These are phyloP conservation scores for Pelosia muscerda DNA, from an alignment of 2,888 invertebrate genomes.

Conservation along the genomic window DNA sequence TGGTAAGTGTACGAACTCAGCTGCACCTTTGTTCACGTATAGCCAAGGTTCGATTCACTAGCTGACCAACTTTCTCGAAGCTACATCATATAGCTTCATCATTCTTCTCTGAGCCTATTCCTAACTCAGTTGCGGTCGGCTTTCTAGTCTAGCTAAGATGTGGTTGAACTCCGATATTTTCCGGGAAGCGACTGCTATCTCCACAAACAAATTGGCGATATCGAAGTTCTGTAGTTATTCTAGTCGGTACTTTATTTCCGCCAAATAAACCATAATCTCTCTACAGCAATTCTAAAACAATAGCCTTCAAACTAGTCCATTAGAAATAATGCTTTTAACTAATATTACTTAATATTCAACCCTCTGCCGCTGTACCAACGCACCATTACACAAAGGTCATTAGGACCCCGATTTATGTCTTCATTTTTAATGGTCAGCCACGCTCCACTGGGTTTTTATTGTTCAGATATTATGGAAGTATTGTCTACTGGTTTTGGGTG, in stretches of 20 bases:
- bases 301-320: conserved; percentile 25
- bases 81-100: too few relatives aligned
- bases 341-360: conserved; percentile 41
- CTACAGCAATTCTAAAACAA: conserved; percentile 4
- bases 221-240: too few relatives aligned
- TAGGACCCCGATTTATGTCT: conserved; percentile 64
- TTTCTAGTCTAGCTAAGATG: too few relatives aligned
- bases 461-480: conserved; percentile 37
- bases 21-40: too few relatives aligned
- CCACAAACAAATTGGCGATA: too few relatives aligned
- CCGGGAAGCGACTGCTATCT: too few relatives aligned
- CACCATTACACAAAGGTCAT: conserved; percentile 63
- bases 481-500: conserved; percentile 25
- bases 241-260: not conserved
- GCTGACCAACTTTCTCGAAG: too few relatives aligned
- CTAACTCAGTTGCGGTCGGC: too few relatives aligned
- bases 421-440: conserved; percentile 63
- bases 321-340: conserved; percentile 40
- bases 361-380: conserved; percentile 45
- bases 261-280: not conserved
- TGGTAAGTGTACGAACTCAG: too few relatives aligned
- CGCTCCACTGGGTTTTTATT: conserved; percentile 44
- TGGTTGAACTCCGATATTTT: too few relatives aligned
- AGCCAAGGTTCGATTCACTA: too few relatives aligned
- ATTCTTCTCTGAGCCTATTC: too few relatives aligned